Evolutionary conservation across 2,113 vertebrate species (phyloP).

Genomic region (Struthio camelus): DNA sequence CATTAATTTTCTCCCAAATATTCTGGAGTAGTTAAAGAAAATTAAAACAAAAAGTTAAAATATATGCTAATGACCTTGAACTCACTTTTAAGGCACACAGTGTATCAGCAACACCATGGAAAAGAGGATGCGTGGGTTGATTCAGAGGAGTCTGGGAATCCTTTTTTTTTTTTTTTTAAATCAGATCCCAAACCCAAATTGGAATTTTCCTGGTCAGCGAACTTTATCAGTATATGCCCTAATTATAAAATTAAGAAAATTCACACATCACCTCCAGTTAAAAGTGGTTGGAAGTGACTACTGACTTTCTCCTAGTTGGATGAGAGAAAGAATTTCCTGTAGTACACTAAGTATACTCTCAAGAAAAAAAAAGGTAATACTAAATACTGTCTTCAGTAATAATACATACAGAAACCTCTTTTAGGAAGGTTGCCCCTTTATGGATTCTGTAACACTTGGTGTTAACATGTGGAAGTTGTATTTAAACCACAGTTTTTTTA

Average conservation of each 20-base stretch:
- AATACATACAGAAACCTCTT: not conserved
- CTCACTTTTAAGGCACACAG: not conserved
- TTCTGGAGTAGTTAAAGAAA: not conserved
- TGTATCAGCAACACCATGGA: not conserved
- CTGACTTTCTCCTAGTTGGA: not conserved
- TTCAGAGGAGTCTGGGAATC: not conserved
- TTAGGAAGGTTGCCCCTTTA: no score
- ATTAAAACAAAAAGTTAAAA: not conserved
- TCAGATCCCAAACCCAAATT: not conserved
- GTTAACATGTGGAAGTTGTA: not conserved
- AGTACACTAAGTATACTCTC: not conserved
- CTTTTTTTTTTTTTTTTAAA: no score
- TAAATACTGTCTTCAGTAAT: not conserved
- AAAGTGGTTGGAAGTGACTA: not conserved
- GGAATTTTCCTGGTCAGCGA: not conserved
- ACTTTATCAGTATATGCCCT: not conserved
- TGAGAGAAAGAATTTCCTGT: not conserved
- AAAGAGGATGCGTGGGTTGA: not conserved
- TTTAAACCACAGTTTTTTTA: accelerated
- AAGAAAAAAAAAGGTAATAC: not conserved
- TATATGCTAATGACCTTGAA: not conserved
- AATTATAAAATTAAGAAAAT: not conserved
- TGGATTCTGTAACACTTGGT: not conserved
- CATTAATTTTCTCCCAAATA: not conserved
- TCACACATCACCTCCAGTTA: not conserved